phyloP scores from a whole-genome alignment of 2,888 invertebrate genomes.

The Bellardia bayeri region DNA sequence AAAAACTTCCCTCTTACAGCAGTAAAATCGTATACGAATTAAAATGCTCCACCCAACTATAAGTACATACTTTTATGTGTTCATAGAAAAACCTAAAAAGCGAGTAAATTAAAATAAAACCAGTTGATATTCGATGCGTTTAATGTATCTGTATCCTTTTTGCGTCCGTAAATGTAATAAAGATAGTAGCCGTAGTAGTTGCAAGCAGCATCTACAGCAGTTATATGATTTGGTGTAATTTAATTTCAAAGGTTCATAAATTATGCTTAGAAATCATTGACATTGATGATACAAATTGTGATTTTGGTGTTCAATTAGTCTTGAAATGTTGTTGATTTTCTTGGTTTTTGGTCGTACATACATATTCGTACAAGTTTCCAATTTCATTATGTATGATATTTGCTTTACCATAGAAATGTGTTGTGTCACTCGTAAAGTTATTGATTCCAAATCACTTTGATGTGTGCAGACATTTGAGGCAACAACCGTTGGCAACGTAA shows the following conservation, averaged over 20 bases:
- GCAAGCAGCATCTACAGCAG: not conserved
- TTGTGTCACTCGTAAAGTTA: not conserved
- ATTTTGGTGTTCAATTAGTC: conserved; percentile 30
- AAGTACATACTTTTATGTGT: not conserved
- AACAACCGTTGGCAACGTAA: conserved; percentile 7
- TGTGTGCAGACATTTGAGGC: conserved; percentile 22
- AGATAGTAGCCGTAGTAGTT: not conserved
- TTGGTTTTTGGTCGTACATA: not conserved
- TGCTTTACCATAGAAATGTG: conserved; percentile 10
- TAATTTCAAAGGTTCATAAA: conserved; percentile 38
- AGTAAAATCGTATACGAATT: not conserved
- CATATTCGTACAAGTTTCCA: conserved; percentile 14
- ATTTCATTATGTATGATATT: conserved; percentile 34
- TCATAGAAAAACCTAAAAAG: conserved; percentile 6
- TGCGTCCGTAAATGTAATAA: not conserved
- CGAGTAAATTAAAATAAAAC: conserved; percentile 42
- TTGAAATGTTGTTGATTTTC: conserved; percentile 17
- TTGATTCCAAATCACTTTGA: conserved; percentile 15
- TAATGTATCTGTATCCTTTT: conserved; percentile 13
- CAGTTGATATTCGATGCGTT: conserved; percentile 39
- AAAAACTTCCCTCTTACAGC: conserved; percentile 17
- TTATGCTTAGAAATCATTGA: conserved; percentile 41
- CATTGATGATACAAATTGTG: not conserved
- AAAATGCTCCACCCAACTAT: not conserved
- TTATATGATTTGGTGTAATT: conserved; percentile 32